Evolutionary conservation across 2,797 vertebrate genomes (phyloP).

Genomic region (Acipenser transmontanus): DNA sequence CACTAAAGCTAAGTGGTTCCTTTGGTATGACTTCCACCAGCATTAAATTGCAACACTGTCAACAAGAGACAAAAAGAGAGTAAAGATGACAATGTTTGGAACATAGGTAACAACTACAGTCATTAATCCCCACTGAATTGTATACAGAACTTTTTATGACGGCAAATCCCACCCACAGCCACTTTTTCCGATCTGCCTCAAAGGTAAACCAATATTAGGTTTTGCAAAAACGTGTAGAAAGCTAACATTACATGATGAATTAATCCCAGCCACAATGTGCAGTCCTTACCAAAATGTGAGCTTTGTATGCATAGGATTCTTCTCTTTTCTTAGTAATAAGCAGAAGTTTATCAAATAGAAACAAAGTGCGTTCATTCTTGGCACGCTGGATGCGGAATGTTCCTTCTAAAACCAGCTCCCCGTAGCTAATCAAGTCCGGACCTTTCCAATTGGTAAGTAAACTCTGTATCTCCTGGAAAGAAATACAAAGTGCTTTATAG

Average conservation of each 20-base stretch:
- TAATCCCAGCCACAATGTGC: neutral
- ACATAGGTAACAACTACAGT: too few species aligned
- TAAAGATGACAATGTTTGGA: neutral
- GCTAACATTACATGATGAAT: neutral
- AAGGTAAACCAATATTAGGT: neutral
- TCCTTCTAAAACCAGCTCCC: conserved; percentile 91
- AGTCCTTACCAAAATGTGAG: conserved; percentile 85
- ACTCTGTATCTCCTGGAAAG: conserved; percentile 89
- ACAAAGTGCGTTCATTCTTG: conserved; percentile 92
- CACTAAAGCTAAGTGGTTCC: conserved; percentile 91
- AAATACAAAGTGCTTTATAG: neutral
- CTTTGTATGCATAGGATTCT: conserved; percentile 88
- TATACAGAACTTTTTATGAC: too few species aligned
- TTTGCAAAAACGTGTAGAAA: neutral
- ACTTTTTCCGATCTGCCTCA: neutral
- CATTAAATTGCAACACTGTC: conserved; percentile 95
- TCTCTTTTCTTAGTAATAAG: conserved; percentile 96
- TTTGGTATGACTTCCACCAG: conserved; percentile 95
- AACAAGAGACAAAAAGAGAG: conserved; percentile 12
- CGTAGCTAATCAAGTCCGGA: conserved; percentile 90
- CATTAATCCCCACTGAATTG: too few species aligned
- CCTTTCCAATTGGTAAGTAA: conserved; percentile 96
- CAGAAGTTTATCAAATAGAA: conserved; percentile 91
- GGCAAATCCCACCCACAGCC: accelerated
- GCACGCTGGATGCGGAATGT: conserved; percentile 92